Evolutionary conservation across 2,888 invertebrate species (phyloP).

Genomic region (Parnassius mnemosyne): DNA sequence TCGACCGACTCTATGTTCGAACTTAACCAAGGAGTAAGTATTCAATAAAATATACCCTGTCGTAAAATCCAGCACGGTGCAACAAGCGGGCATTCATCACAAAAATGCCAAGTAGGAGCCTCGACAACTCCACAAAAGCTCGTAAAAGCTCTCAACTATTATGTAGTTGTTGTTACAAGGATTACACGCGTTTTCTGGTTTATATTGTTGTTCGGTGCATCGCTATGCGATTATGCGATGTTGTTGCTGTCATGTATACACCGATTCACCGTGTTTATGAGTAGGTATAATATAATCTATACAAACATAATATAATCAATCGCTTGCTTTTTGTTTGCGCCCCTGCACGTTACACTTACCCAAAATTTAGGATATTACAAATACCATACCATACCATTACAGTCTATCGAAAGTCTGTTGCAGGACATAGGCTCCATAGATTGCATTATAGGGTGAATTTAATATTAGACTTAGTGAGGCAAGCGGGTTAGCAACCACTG

Average conservation of each 20-base stretch:
- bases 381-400: no score
- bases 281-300: background rate
- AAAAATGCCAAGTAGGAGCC: slow-evolving; percentile 75
- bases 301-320: slow-evolving; percentile 6
- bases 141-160: slow-evolving; percentile 79
- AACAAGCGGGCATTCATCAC: slow-evolving; percentile 63
- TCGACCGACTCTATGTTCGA: slow-evolving; percentile 45
- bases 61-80: slow-evolving; percentile 58
- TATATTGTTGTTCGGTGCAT: slow-evolving; percentile 34
- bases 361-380: no score
- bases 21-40: slow-evolving; percentile 58
- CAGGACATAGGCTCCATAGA: no score
- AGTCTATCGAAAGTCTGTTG: no score
- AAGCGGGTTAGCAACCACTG: no score
- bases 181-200: slow-evolving; percentile 68
- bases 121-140: slow-evolving; percentile 79
- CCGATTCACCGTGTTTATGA: slow-evolving; percentile 26
- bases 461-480: no score
- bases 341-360: no score
- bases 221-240: slow-evolving; percentile 8
- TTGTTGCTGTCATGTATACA: slow-evolving; percentile 28
- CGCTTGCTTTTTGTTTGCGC: slow-evolving; percentile 1
- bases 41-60: slow-evolving; percentile 71
- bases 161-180: slow-evolving; percentile 80
- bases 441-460: no score